phyloP scores from a whole-genome alignment of 2,888 invertebrate species.

The Tholera decimalis region DNA sequence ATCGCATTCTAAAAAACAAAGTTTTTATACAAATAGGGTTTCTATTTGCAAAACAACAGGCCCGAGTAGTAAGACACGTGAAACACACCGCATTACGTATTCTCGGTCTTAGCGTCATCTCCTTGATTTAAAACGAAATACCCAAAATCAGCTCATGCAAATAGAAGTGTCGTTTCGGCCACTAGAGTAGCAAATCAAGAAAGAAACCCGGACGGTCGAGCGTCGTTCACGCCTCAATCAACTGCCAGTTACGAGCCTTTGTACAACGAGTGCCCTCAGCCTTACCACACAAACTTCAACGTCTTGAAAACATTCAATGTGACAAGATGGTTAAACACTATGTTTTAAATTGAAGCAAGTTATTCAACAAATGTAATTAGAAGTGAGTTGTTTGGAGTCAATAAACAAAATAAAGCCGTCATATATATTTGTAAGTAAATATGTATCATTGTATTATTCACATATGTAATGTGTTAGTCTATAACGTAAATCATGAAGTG shows the following conservation, averaged over 20 bases:
- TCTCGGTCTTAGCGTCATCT: conserved; percentile 66
- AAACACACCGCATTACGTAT: conserved; percentile 59
- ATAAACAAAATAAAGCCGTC: conserved; percentile 14
- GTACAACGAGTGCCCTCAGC: conserved; percentile 81
- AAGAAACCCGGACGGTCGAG: conserved; percentile 89
- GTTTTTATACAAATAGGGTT: conserved; percentile 6
- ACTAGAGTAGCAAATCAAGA: conserved; percentile 90
- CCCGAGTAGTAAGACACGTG: conserved; percentile 33
- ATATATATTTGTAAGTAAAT: conserved; percentile 23
- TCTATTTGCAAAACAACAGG: conserved; percentile 25
- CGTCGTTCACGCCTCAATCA: conserved; percentile 90
- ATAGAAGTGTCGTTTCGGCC: conserved; percentile 89
- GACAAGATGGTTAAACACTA: conserved; percentile 43
- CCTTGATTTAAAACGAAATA: conserved; percentile 78
- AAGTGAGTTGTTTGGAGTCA: conserved; percentile 1
- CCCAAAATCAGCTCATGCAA: conserved; percentile 87
- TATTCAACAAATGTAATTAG: conserved; percentile 18
- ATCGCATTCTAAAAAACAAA: conserved; percentile 5
- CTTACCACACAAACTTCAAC: conserved; percentile 78
- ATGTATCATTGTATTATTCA: conserved; percentile 52
- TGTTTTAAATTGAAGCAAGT: conserved; percentile 30
- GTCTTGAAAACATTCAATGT: conserved; percentile 70
- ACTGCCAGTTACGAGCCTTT: conserved; percentile 87
- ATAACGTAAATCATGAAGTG: conserved; percentile 64
- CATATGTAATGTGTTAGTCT: conserved; percentile 44